A percentile compares a stretch with the other conserved stretches of the same genome.
These are phyloP conservation scores for Volucella bombylans DNA, from an alignment of 2,888 invertebrate species.

Conservation along the genomic window DNA sequence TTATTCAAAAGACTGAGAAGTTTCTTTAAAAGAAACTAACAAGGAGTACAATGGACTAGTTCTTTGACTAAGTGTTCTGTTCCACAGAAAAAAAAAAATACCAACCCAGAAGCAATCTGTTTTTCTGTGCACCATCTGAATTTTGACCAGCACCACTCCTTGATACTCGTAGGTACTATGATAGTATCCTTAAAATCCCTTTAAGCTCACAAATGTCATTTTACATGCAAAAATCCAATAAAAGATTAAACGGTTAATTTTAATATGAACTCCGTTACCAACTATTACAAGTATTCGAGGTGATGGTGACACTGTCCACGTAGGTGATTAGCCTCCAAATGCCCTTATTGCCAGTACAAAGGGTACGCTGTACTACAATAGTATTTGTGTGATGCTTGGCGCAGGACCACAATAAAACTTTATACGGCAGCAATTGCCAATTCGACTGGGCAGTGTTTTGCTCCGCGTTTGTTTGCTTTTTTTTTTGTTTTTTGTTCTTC, in stretches of 20 bases:
- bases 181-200: constrained; percentile 7
- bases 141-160: too few species aligned
- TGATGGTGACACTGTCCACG: constrained; percentile 4
- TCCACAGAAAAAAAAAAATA: too few species aligned
- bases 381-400: constrained; percentile 33
- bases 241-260: constrained; percentile 25
- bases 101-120: too few species aligned
- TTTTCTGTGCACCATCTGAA: too few species aligned
- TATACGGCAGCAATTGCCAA: constrained; percentile 71
- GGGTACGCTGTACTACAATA: not conserved
- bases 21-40: too few species aligned
- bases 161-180: too few species aligned
- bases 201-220: constrained; percentile 55
- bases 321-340: constrained; percentile 48
- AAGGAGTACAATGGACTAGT: too few species aligned
- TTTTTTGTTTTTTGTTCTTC: constrained; percentile 18
- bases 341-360: constrained; percentile 36
- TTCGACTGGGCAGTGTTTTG: constrained; percentile 69
- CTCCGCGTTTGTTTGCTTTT: constrained; percentile 20
- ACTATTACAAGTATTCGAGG: not conserved
- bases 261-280: too few species aligned
- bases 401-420: constrained; percentile 71
- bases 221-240: constrained; percentile 22
- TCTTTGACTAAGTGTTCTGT: too few species aligned
- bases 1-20: too few species aligned